Percentiles rank a stretch among this genome's conserved stretches.
These are phyloP conservation scores for Antitype chi DNA, from an alignment of 2,888 invertebrate species.

Conservation along the genomic window DNA sequence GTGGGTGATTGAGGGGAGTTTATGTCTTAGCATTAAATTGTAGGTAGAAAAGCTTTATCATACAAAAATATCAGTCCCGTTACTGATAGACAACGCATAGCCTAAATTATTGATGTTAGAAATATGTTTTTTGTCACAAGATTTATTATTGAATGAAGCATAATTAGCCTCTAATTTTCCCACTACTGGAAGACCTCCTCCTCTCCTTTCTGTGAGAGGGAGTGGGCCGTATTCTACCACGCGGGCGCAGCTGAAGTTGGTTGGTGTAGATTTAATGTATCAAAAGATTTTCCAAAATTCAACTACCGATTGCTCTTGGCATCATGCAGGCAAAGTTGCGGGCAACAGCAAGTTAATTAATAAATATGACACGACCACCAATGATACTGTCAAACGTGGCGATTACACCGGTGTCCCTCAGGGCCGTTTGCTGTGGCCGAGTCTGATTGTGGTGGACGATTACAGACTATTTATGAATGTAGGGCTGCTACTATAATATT, in stretches of 20 bases:
- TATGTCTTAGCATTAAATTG: conserved; percentile 3
- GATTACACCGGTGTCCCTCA: conserved; percentile 47
- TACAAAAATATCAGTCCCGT: background rate
- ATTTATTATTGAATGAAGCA: background rate
- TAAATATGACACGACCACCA: conserved; percentile 38
- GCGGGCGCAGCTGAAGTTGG: background rate
- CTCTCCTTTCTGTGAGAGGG: background rate
- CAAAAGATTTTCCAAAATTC: background rate
- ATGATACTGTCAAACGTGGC: conserved; percentile 27
- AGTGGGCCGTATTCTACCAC: background rate
- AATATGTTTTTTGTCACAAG: background rate
- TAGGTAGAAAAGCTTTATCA: background rate
- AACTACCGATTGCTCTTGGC: background rate
- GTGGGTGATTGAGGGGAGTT: conserved; percentile 37
- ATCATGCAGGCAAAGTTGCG: background rate
- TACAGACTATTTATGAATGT: conserved; percentile 22
- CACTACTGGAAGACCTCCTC: background rate
- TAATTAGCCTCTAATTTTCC: too few relatives aligned
- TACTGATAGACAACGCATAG: background rate
- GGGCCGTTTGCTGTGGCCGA: conserved; percentile 41
- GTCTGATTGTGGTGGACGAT: conserved; percentile 36
- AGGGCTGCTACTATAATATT: background rate
- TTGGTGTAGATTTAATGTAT: background rate
- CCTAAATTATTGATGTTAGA: background rate
- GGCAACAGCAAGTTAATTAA: conserved; percentile 16